Base-by-base conservation (phyloP, 2,113 vertebrate genomes). In the Mus spicilegus region DNA sequence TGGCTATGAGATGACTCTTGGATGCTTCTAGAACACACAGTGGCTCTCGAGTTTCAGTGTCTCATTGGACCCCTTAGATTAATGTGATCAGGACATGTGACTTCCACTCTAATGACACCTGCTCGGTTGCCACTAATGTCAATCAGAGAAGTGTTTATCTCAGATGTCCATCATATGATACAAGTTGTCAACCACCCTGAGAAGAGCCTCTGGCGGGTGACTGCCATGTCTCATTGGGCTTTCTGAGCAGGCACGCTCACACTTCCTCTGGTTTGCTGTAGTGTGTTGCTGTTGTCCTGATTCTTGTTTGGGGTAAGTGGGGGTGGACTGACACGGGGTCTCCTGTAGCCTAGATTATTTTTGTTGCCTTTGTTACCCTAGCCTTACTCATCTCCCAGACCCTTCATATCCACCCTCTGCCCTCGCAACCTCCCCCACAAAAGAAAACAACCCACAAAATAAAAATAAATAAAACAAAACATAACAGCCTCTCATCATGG, bases 131-230 rank as follows among this genome's bases (percentile, higher is more conserved):
- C 20, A 22, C 78, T n/a, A 91, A 69, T 77, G 14, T 51, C 63
- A 91, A 89, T 63, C 36, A 82, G 58, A 80, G 61, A 67, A 54
- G 33, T 46, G 42, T 94, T 92, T 73, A 67, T 76, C 19, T 90
- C 58, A 94, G 77, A 46, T 80, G 36, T 91, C 51, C 46, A 58
- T 82, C 39, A 28, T 51, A 73, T 77, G 13, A 78, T 73, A 75
- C 89, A 51, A 84, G 58, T 76, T 46, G 82, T 65, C n/a, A 13
- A 58, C 22, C 30, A 80, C 63, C 49, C 63, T 82, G 46, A 81
- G 70, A 58, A 51, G 5, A 19, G 1, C 28, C 17, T 30, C 65
- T 78, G n/a, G 61, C 26, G 51, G 39, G 12, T 61, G 72, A 42
- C 67, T 17, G 2, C 2, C n/a, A 26, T 9, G 4, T 16, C 46